Percentiles rank a stretch among this genome's conserved stretches.
phyloP scores from a whole-genome alignment of 2,797 vertebrate species.

The Diplodus sargus region DNA sequence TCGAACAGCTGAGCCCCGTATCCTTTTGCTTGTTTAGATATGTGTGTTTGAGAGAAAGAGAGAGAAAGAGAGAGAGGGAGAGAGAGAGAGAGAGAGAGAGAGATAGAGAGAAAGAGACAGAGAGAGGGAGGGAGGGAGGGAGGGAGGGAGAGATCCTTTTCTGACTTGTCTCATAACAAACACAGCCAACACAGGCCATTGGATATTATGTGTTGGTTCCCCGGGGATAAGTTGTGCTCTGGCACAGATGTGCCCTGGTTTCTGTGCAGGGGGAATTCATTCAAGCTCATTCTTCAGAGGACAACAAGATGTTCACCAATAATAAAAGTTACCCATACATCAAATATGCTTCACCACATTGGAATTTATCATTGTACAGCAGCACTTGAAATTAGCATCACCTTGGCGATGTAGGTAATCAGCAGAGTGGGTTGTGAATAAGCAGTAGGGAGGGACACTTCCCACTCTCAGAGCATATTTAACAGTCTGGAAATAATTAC shows the following conservation, averaged over 20 bases:
- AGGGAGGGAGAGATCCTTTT: slow-evolving; percentile 1
- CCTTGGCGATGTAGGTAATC: slow-evolving; percentile 34
- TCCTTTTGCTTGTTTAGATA: slow-evolving; percentile 33
- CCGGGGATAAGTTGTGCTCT: slow-evolving; percentile 21
- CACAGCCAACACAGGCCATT: slow-evolving; percentile 5
- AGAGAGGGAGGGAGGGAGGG: not conserved
- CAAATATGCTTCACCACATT: not conserved
- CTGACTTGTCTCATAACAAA: slow-evolving; percentile 46
- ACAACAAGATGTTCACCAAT: not conserved
- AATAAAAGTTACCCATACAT: not conserved
- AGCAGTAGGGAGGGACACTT: slow-evolving; percentile 13
- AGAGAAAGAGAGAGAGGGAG: not conserved
- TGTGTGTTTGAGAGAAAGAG: slow-evolving; percentile 12
- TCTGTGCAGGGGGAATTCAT: slow-evolving; percentile 13
- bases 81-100: not conserved
- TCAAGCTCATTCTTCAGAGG: slow-evolving; percentile 22
- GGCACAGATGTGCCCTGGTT: slow-evolving; percentile 20
- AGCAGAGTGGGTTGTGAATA: slow-evolving; percentile 3
- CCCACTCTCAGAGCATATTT: slow-evolving; percentile 18
- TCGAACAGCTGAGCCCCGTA: slow-evolving; percentile 56
- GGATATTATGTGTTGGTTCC: slow-evolving; percentile 26
- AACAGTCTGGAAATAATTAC: slow-evolving; percentile 33
- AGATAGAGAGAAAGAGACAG: too few relatives aligned
- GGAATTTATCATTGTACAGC: not conserved
- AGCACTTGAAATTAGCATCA: not conserved